These are phyloP conservation scores for Centrocercus urophasianus DNA, from an alignment of 2,113 vertebrate genomes.

Conservation along the genomic window DNA sequence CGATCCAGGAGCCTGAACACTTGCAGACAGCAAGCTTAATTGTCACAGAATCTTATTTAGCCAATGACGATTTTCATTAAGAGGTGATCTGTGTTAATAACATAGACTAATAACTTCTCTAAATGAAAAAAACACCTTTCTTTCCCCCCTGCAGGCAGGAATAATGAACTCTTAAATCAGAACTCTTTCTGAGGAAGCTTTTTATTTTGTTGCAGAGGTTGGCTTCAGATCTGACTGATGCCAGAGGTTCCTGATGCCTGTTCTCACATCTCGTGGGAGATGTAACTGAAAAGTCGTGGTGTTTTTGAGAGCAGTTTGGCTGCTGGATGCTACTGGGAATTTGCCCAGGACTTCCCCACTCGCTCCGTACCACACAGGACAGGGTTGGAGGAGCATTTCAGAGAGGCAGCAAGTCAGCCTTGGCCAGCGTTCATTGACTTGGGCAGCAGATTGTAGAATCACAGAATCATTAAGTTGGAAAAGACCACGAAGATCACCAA, in stretches of 20 bases:
- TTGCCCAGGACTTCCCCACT: not conserved
- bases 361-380: not conserved
- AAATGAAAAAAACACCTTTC: not conserved
- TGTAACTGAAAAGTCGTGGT: not conserved
- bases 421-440: not conserved
- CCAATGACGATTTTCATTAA: conserved; percentile 47
- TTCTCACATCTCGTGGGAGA: not conserved
- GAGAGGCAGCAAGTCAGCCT: not conserved
- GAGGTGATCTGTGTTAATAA: conserved; percentile 47
- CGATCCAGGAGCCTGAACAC: not conserved
- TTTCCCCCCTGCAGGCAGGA: not conserved
- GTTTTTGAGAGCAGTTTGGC: not conserved
- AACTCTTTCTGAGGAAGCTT: not conserved
- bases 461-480: no score
- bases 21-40: conserved; percentile 31
- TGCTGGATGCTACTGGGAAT: not conserved
- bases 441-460: not conserved
- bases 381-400: not conserved
- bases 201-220: not conserved
- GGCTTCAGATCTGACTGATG: not conserved
- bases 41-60: conserved; percentile 55
- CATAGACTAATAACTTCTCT: conserved; percentile 25
- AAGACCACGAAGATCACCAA: no score
- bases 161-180: conserved; percentile 52
- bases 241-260: not conserved